Evolutionary conservation across 2,888 invertebrate species (phyloP).

Genomic region (Ochropacha duplaris): DNA sequence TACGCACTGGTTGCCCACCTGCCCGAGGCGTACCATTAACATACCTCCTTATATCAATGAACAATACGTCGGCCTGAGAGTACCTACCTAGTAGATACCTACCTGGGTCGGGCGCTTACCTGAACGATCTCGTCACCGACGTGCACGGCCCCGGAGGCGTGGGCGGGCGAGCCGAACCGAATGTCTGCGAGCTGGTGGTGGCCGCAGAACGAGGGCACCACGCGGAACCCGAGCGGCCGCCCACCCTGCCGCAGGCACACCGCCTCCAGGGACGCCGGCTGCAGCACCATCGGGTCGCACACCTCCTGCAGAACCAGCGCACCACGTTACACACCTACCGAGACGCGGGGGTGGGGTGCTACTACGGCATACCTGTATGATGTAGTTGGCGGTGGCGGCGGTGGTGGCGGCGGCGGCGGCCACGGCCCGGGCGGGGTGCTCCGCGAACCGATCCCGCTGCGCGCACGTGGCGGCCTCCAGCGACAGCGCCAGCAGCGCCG

Average conservation of each 20-base stretch:
- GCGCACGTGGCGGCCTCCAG: slow-evolving; percentile 95
- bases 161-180: slow-evolving; percentile 95
- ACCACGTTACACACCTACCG: too few relatives aligned
- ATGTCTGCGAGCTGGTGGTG: slow-evolving; percentile 92
- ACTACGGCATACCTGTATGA: slow-evolving; percentile 86
- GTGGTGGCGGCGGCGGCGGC: slow-evolving; percentile 88
- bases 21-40: too few relatives aligned
- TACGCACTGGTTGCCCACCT: slow-evolving; percentile 63
- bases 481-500: slow-evolving; percentile 89
- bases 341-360: too few relatives aligned
- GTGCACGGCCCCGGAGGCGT: slow-evolving; percentile 95
- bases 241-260: slow-evolving; percentile 94
- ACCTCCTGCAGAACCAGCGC: slow-evolving; percentile 80
- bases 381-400: slow-evolving; percentile 91
- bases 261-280: slow-evolving; percentile 94
- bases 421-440: slow-evolving; percentile 91
- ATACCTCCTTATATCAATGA: too few relatives aligned
- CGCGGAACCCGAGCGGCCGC: slow-evolving; percentile 94
- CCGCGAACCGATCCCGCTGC: slow-evolving; percentile 95
- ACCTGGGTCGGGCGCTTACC: too few relatives aligned
- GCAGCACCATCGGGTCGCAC: slow-evolving; percentile 94
- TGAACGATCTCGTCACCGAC: slow-evolving; percentile 98
- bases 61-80: too few relatives aligned
- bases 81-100: too few relatives aligned
- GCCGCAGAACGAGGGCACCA: slow-evolving; percentile 92